Evolutionary conservation across 2,888 invertebrate genomes (phyloP), one percentile per base, ranked within the genome.

Genomic region (Leptinotarsa peninsularis): DNA sequence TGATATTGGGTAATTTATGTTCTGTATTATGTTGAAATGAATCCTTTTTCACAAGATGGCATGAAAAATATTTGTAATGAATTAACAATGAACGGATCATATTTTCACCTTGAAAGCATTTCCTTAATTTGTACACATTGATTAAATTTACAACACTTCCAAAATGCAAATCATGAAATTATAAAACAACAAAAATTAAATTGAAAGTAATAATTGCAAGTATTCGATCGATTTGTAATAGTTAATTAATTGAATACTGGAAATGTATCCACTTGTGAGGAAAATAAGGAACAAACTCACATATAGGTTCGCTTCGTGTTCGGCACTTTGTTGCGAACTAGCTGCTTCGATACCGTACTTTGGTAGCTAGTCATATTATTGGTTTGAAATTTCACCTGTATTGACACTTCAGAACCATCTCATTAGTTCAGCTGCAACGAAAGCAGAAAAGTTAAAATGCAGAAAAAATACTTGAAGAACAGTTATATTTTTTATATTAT

Each of bases 1-100:
- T 88, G 95, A 95, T 86, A 91, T 92, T 82, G 91, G 89, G 87
- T 83, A 84, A 70, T 67, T 3, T 5, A n/a, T 27, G 4, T 63
- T 21, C 33, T 33, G 63, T 33, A 63, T 63, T n/a, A 63, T 33
- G 43, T 63, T 13, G n/a, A 18, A 60, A 60, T 60, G 10, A 43
- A 43, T 10, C 10, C 7, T 10, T 43, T 43, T 43, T 10, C 2
- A 33, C 33, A 5, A 33, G 5, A 33, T 33, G 5, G 33, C 17
- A 50, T 50, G 17, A 50, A 50, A 50, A 50, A 50, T 50, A 50
- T 50, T 50, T 14, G 1, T 17, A 17, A 50, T 17, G 50, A 50
- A 50, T 33, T 0, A 33, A 5, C 27, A 27, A 27, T 27, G 27
- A 27, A 27, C 27, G 27, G 5, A 27, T 15, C 15, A 50, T 13